Percentiles rank a stretch among this genome's conserved stretches.
Conservation (phyloP, 2,888 invertebrate genomes). For the Ennomos erosarius region DNA sequence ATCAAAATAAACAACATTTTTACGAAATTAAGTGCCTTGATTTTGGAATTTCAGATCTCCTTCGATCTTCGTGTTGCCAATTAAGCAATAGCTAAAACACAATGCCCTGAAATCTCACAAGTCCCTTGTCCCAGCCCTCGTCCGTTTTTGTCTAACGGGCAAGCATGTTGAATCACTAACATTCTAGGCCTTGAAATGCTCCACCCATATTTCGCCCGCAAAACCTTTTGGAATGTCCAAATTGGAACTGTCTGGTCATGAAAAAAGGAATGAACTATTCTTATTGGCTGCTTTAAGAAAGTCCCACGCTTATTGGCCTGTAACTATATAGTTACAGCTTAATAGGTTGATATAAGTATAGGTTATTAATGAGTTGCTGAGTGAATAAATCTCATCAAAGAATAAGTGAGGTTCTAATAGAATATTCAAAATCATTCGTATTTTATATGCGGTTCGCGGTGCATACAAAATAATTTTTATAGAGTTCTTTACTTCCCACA, state of each 20-base stretch:
- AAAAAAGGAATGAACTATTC: slow-evolving; percentile 40
- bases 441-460: slow-evolving; percentile 24
- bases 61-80: too few species aligned
- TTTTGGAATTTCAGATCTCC: too few species aligned
- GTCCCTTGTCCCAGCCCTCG: not conserved
- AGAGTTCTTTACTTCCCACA: slow-evolving; percentile 26
- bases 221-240: slow-evolving; percentile 44
- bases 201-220: slow-evolving; percentile 15
- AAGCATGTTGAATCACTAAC: slow-evolving; percentile 3
- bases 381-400: slow-evolving; percentile 17
- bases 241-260: slow-evolving; percentile 22
- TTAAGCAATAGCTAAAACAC: too few species aligned
- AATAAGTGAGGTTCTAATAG: slow-evolving; percentile 29
- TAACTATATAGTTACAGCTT: slow-evolving; percentile 22
- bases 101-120: too few species aligned
- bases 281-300: slow-evolving; percentile 49
- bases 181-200: slow-evolving; percentile 12
- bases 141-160: slow-evolving; percentile 8
- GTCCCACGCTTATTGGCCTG: slow-evolving; percentile 40
- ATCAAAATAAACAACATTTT: not conserved
- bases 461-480: slow-evolving; percentile 18
- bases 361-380: slow-evolving; percentile 10
- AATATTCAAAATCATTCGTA: slow-evolving; percentile 28
- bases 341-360: slow-evolving; percentile 10
- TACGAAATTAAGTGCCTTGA: not conserved